Evolutionary conservation across 2,113 vertebrate species (phyloP).

Genomic region (Bufo bufo): DNA sequence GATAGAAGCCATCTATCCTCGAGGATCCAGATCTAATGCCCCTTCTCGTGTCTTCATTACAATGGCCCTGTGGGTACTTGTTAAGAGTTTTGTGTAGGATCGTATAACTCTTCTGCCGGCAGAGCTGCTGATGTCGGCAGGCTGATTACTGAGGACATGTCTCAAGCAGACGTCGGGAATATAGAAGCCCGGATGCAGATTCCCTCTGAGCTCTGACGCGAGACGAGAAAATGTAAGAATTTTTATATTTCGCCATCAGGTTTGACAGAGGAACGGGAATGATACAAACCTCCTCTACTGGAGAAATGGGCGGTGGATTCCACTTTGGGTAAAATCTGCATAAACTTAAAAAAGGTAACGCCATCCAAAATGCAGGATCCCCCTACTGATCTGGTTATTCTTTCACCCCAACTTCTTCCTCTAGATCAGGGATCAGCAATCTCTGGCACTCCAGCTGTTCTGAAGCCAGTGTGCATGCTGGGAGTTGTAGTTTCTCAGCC

Average conservation of each 20-base stretch:
- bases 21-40: not conserved
- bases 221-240: not conserved
- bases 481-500: too few species aligned
- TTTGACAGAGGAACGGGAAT: not conserved
- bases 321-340: not conserved
- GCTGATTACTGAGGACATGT: not conserved
- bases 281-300: not conserved
- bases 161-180: not conserved
- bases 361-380: not conserved
- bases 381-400: not conserved
- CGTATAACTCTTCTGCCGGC: not conserved
- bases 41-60: not conserved
- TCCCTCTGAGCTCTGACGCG: not conserved
- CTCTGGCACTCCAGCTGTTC: too few species aligned
- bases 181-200: not conserved
- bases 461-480: too few species aligned
- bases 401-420: too few species aligned
- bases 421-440: too few species aligned
- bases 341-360: not conserved
- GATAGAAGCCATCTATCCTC: not conserved
- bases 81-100: not conserved
- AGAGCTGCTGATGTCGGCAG: constrained; percentile 26
- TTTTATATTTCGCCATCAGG: not conserved
- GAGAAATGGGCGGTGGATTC: not conserved
- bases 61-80: constrained; percentile 24